Conservation (phyloP, 2,113 vertebrate genomes). For the Vulpes lagopus region DNA sequence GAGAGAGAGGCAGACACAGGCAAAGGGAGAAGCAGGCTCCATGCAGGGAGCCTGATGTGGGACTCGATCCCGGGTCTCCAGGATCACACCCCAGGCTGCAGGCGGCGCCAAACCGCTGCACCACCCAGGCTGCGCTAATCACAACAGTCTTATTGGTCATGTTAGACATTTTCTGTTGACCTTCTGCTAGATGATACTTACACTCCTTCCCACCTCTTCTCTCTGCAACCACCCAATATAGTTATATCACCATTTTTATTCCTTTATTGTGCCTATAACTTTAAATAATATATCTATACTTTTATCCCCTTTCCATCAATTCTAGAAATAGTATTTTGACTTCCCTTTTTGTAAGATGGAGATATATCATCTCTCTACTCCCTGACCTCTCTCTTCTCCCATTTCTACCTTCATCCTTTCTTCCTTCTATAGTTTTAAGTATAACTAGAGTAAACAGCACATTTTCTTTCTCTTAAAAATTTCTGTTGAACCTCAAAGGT, state of each 20-base stretch:
- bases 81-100: no score
- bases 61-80: no score
- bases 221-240: neutral
- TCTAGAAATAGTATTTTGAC: neutral
- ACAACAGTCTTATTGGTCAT: neutral
- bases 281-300: neutral
- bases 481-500: neutral
- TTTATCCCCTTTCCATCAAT: neutral
- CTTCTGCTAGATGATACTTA: neutral
- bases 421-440: neutral
- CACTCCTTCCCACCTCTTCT: neutral
- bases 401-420: neutral
- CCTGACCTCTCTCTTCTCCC: neutral
- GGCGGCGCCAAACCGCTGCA: no score
- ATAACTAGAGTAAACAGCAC: neutral
- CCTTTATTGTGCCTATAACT: neutral
- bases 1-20: no score
- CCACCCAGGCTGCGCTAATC: no score
- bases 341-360: neutral
- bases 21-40: no score
- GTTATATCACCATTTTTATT: neutral
- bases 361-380: no score
- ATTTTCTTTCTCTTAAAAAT: conserved; percentile 7
- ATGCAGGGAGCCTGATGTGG: no score
- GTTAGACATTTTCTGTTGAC: neutral